Evolutionary conservation across 2,113 vertebrate species (phyloP).

Genomic region (Perca flavescens): DNA sequence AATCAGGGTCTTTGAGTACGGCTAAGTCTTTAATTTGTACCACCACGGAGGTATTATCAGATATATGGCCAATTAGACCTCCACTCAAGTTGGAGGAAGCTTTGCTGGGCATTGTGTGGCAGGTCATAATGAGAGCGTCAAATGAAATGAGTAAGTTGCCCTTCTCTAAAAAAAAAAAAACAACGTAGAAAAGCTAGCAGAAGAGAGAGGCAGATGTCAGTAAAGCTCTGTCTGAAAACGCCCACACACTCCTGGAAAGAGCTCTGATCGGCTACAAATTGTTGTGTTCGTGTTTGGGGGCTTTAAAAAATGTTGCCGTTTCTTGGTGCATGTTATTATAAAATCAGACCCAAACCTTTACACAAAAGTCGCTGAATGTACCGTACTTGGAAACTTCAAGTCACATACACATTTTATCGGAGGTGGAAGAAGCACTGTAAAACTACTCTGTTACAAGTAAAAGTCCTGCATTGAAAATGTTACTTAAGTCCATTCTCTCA

Average conservation of each 20-base stretch:
- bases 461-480: too few species aligned
- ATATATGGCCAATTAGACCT: neutral
- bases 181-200: neutral
- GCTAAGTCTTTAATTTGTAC: neutral
- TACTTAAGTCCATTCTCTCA: too few species aligned
- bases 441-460: too few species aligned
- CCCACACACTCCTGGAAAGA: neutral
- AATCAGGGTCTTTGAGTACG: neutral
- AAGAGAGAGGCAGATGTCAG: neutral
- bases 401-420: neutral
- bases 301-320: neutral
- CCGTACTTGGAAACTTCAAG: neutral
- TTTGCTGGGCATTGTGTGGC: neutral
- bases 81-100: neutral
- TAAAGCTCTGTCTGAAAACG: neutral
- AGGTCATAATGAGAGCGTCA: neutral
- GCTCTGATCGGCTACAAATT: neutral
- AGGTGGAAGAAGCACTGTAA: too few species aligned
- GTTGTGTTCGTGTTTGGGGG: neutral
- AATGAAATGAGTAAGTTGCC: neutral
- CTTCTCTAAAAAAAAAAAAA: neutral
- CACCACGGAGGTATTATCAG: neutral
- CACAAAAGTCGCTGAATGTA: neutral
- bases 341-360: neutral
- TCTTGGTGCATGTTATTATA: neutral